A percentile compares a stretch with the other conserved stretches of the same genome.
Conservation (phyloP, 2,888 invertebrate genomes). For the Heliconius charithonia region DNA sequence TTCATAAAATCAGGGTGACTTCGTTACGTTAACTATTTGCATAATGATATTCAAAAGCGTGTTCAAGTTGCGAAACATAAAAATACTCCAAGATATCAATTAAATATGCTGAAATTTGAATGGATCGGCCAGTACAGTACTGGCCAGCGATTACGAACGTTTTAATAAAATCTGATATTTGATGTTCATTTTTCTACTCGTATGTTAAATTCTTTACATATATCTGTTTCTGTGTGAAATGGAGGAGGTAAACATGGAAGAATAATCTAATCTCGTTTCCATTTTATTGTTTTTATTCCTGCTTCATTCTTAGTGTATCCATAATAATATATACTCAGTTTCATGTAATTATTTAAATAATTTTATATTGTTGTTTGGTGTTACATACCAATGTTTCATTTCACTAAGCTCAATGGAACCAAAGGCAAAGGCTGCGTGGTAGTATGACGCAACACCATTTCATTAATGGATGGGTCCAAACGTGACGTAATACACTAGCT, state of each 20-base stretch:
- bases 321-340: too few species aligned
- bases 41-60: slow-evolving; percentile 60
- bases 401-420: background rate
- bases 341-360: too few species aligned
- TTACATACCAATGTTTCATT: background rate
- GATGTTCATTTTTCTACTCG: background rate
- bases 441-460: slow-evolving; percentile 20
- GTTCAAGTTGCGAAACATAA: slow-evolving; percentile 43
- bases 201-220: background rate
- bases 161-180: background rate
- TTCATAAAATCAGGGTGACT: slow-evolving; percentile 56
- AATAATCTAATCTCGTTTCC: too few species aligned
- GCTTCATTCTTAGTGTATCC: too few species aligned
- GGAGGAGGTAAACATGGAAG: too few species aligned
- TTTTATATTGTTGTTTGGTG: background rate
- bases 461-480: slow-evolving; percentile 26
- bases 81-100: slow-evolving; percentile 29
- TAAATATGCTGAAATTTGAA: background rate
- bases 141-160: background rate
- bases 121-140: background rate
- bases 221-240: background rate
- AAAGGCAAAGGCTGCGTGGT: slow-evolving; percentile 2
- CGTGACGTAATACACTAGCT: slow-evolving; percentile 32
- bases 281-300: too few species aligned
- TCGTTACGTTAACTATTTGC: slow-evolving; percentile 60